Evolutionary conservation across 2,113 vertebrate species (phyloP).

Genomic region (Protomyctophum bolini): DNA sequence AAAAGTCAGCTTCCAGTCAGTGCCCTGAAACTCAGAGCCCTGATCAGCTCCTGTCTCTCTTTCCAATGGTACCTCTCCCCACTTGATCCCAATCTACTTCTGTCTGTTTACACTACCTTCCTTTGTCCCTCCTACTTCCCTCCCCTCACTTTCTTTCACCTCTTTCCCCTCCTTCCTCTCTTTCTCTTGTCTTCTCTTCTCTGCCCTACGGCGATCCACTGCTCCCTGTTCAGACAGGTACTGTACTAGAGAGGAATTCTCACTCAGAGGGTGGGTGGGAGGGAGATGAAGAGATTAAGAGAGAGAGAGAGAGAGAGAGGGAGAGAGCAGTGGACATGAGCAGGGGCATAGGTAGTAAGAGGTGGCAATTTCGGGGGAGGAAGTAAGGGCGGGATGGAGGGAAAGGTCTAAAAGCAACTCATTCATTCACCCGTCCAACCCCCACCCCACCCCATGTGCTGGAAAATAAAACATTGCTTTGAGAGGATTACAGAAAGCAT

Average conservation of each 20-base stretch:
- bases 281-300: constrained; percentile 9
- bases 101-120: constrained; percentile 32
- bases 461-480: constrained; percentile 61
- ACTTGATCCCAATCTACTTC: constrained; percentile 18
- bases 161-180: constrained; percentile 23
- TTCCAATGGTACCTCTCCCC: background rate
- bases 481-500: constrained; percentile 28
- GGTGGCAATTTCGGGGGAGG: constrained; percentile 76
- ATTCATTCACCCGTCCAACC: constrained; percentile 72
- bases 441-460: constrained; percentile 54
- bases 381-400: constrained; percentile 69
- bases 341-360: constrained; percentile 39
- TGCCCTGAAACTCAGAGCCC: constrained; percentile 4
- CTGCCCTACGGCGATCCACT: constrained; percentile 42
- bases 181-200: constrained; percentile 28
- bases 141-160: constrained; percentile 20
- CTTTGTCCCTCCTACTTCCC: constrained; percentile 41
- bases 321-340: constrained; percentile 14
- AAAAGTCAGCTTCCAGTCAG: background rate
- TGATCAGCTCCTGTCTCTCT: constrained; percentile 5
- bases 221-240: constrained; percentile 77
- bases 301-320: constrained; percentile 24
- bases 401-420: constrained; percentile 72
- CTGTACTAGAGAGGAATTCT: constrained; percentile 61
- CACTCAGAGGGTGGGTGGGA: constrained; percentile 12